Base-by-base conservation (phyloP, 2,113 vertebrate species). In the Tursiops truncatus region DNA sequence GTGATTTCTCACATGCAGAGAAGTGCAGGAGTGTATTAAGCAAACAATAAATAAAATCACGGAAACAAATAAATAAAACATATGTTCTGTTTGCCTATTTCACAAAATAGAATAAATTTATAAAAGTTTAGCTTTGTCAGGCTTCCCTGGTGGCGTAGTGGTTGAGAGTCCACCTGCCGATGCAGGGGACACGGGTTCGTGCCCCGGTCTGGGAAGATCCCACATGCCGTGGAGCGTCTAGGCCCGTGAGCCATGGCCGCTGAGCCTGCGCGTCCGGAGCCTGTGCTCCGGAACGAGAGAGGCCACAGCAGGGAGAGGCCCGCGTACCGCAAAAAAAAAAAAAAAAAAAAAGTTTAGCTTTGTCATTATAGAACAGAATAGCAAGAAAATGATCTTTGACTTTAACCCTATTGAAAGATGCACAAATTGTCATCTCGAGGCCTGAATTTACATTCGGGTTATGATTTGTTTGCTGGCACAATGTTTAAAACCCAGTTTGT, bases 31-130 rank as follows among this genome's bases (percentile, higher is more conserved):
- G 12, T 92, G 21, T 70, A 56, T n/a, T 94, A 56, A 88, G 20
- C 17, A 92, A 88, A 41, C 26, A 80, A 83, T 95, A 97, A 58
- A 96, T 76, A 89, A 81, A 92, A 79, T 85, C 31, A 71, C 17
- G 47, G 67, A 87, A 79, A 18, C 70, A 86, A 79, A 85, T 91
- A 67, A 85, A 74, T 53, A 53, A 53, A 53, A 53, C 50, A 80
- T 41, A 50, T 25, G 4, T 73, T 83, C 31, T 36, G 28, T 65
- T 80, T 89, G 47, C 15, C 17, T 56, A 71, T 14, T 76, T 70
- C 36, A 87, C n/a, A 92, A 60, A 73, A 41, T n/a, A 56, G n/a
- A 82, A 82, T 93, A 73, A 7, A 93, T 91, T 83, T 79, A 77
- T 41, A 47, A 47, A 96, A 88, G 33, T 31, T 81, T 76, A 86